Base-by-base conservation (phyloP, 1,140 invertebrate species). In the Coenobita brevimanus region DNA sequence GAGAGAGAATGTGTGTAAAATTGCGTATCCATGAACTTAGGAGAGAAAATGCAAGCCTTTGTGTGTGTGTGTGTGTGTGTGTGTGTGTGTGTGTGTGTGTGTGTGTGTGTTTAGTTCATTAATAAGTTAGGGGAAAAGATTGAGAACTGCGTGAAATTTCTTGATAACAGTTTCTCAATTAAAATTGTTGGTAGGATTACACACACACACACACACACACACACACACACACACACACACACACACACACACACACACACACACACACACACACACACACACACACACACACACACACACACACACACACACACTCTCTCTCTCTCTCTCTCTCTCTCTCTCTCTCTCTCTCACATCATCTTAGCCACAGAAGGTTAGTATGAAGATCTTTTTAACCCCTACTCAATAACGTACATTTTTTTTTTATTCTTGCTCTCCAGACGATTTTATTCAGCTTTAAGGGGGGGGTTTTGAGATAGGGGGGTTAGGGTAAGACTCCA, bases 201-300 rank as follows among this genome's bases (percentile, higher is more conserved):
- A n/a, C n/a, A n/a, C n/a, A n/a, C n/a, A n/a, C n/a, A n/a, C n/a
- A n/a, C n/a, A 75, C n/a, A 75, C n/a, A 41, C 24, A 75, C n/a
- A 75, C 43, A 75, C n/a, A 75, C n/a, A 75, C n/a, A 41, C 24
- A 75, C n/a, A 75, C 24, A 75, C n/a, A 75, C 24, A 41, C n/a
- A 75, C 24, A 41, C n/a, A 75, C 43, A 75, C n/a, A 75, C 24
- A 75, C n/a, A 75, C n/a, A 75, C n/a, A 75, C 24, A 75, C n/a
- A 75, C 24, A 41, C n/a, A 75, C n/a, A 75, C n/a, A 75, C n/a
- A 41, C 24, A 75, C n/a, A 46, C 24, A 75, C n/a, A 75, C n/a
- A 75, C n/a, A 41, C 24, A 46, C n/a, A 41, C 24, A 75, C n/a
- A 75, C n/a, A 75, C n/a, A 41, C 24, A 75, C n/a, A 41, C 24